Conservation (phyloP, 2,888 invertebrate species). For the Epistrophella euchroma region DNA sequence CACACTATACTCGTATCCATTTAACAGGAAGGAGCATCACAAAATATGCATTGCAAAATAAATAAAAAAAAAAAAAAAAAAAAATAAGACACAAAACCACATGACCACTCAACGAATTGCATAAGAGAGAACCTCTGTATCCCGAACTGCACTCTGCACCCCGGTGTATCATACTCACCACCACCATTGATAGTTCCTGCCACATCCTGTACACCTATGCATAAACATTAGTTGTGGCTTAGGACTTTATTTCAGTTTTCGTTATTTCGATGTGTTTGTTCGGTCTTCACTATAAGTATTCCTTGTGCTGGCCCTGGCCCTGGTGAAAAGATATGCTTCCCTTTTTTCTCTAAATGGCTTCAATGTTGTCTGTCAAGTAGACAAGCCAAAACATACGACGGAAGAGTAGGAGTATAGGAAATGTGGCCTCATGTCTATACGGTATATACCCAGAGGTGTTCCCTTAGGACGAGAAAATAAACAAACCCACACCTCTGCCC, state of each 20-base stretch:
- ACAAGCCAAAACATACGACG: conserved; percentile 63
- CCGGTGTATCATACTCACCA: background rate
- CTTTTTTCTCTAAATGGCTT: conserved; percentile 46
- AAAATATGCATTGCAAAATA: conserved; percentile 8
- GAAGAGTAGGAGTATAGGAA: conserved; percentile 2
- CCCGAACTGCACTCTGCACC: conserved; percentile 42
- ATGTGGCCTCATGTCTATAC: background rate
- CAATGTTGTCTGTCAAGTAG: conserved; percentile 74
- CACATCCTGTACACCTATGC: conserved; percentile 73
- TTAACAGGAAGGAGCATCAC: conserved; percentile 6
- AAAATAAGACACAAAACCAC: conserved; percentile 53
- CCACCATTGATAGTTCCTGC: conserved; percentile 24
- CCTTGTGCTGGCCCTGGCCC: background rate
- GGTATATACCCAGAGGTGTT: background rate
- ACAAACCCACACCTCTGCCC: conserved; percentile 19
- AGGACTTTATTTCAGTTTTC: conserved; percentile 68
- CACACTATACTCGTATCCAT: background rate
- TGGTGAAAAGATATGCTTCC: conserved; percentile 50
- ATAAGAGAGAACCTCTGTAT: conserved; percentile 42
- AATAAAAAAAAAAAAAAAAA: conserved; percentile 1
- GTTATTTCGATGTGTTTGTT: conserved; percentile 24
- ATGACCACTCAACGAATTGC: conserved; percentile 74
- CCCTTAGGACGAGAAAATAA: conserved; percentile 12
- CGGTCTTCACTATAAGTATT: background rate
- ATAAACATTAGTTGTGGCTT: conserved; percentile 75